Base-by-base conservation (phyloP, 35 echinoderm and acorn worm species). In the Ophioderma brevispina region DNA sequence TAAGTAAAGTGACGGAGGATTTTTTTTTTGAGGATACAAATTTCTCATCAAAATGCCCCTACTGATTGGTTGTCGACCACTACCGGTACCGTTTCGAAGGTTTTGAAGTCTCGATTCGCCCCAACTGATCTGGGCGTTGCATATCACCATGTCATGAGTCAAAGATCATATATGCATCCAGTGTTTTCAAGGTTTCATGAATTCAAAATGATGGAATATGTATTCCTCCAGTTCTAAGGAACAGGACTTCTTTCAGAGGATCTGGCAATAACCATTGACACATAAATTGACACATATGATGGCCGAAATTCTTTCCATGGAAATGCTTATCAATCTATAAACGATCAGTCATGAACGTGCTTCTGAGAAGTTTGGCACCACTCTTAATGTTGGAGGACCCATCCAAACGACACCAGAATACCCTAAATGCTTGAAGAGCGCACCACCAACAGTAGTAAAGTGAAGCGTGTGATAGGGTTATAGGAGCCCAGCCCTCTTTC, bases 191-290 rank as follows among this genome's bases (percentile, higher is more conserved):
- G n/a, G n/a, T n/a, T n/a, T n/a, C n/a, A n/a, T n/a, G n/a, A n/a
- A n/a, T n/a, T n/a, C n/a, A n/a, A n/a, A n/a, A 70, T 70, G 32
- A 89, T 89, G 87, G 87, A 0, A 36, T 89, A 5, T 89, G 52
- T 81, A 36, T 89, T 38, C 87, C 87, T 11, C 87, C 76, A 79
- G 78, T n/a, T 36, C 41, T 89, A 33, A 55, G 30, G 87, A 80
- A 89, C 55, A 43, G 77, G 14, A 50, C 8, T 19, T 32, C 41
- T 1, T 59, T 89, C 34, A 31, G 77, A 56, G 87, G 38, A 34
- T 89, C 87, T 56, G 77, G 41, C 32, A 78, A 80, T 36, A 89
- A 80, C n/a, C 33, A 80, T 89, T 17, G 76, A 89, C 25, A 89
- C 23, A 80, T n/a, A 84, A 55, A 38, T 84, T 56, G 82, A 84